Conservation (phyloP, 2,797 vertebrate genomes). For the Champsocephalus gunnari region DNA sequence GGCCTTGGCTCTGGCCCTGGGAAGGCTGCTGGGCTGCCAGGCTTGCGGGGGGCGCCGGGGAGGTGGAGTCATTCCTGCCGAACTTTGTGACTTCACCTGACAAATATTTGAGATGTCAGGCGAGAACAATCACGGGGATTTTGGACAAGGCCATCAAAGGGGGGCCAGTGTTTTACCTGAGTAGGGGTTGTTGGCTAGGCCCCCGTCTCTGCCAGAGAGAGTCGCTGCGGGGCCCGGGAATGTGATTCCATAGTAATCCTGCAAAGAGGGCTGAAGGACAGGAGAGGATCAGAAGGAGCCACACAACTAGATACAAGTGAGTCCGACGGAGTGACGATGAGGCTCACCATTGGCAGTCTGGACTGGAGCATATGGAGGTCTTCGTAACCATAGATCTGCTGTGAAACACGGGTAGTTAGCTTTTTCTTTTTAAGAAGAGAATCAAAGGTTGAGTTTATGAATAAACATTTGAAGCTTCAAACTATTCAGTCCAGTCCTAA, state of each 20-base stretch:
- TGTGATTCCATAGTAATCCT: slow-evolving; percentile 99
- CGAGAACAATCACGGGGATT: slow-evolving; percentile 3
- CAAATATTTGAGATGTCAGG: background rate
- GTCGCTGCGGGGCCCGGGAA: slow-evolving; percentile 93
- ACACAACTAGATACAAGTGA: background rate
- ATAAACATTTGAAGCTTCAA: background rate
- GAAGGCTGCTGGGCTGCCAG: slow-evolving; percentile 83
- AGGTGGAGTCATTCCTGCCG: slow-evolving; percentile 94
- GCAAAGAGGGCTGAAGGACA: slow-evolving; percentile 73
- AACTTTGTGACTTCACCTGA: slow-evolving; percentile 96
- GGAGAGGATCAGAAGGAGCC: slow-evolving; percentile 19
- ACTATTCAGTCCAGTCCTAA: background rate
- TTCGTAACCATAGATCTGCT: slow-evolving; percentile 97
- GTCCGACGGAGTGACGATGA: slow-evolving; percentile 1
- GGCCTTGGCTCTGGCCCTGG: slow-evolving; percentile 89
- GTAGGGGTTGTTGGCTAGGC: slow-evolving; percentile 93
- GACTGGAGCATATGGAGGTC: slow-evolving; percentile 97
- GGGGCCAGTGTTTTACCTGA: slow-evolving; percentile 86
- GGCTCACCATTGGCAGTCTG: slow-evolving; percentile 93
- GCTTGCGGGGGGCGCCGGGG: slow-evolving; percentile 91
- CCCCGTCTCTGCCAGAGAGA: slow-evolving; percentile 93
- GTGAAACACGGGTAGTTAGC: slow-evolving; percentile 52
- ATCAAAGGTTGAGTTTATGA: too few species aligned
- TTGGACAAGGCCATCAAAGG: background rate
- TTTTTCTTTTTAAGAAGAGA: too few species aligned